These are phyloP conservation scores for Acanthosepion lycidas DNA, from an alignment of 2,888 invertebrate genomes.

Conservation along the genomic window DNA sequence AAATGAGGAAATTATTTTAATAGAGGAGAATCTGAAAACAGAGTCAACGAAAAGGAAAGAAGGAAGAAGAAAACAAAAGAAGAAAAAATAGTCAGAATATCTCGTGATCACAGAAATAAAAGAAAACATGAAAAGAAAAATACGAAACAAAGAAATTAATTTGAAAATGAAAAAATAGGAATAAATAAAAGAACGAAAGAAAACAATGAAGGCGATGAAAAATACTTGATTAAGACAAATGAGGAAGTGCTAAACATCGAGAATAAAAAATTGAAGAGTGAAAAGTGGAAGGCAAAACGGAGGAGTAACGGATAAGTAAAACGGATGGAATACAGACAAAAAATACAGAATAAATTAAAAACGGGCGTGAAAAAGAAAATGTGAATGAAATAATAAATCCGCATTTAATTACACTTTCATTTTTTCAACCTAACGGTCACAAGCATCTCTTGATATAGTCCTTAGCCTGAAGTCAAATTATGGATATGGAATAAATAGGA, in stretches of 20 bases:
- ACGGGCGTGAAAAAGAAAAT: too few species aligned
- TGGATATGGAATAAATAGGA: too few species aligned
- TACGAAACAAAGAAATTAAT: neutral
- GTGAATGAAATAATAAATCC: too few species aligned
- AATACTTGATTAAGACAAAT: neutral
- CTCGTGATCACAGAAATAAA: too few species aligned
- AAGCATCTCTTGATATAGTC: too few species aligned
- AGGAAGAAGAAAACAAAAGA: neutral
- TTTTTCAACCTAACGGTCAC: too few species aligned
- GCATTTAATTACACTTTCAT: too few species aligned
- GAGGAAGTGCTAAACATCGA: neutral
- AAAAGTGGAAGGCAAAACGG: neutral
- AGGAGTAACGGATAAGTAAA: too few species aligned
- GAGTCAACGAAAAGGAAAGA: neutral
- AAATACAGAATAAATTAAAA: too few species aligned
- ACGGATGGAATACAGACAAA: too few species aligned
- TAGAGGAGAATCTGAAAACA: neutral
- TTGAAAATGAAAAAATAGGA: neutral
- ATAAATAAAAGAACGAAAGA: neutral
- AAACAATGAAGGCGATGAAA: neutral
- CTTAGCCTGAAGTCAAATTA: too few species aligned
- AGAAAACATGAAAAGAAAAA: neutral
- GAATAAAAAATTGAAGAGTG: neutral
- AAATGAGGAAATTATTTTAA: neutral
- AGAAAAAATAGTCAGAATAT: neutral